phyloP scores from a whole-genome alignment of 2,113 vertebrate species.

The Aythya baeri region DNA sequence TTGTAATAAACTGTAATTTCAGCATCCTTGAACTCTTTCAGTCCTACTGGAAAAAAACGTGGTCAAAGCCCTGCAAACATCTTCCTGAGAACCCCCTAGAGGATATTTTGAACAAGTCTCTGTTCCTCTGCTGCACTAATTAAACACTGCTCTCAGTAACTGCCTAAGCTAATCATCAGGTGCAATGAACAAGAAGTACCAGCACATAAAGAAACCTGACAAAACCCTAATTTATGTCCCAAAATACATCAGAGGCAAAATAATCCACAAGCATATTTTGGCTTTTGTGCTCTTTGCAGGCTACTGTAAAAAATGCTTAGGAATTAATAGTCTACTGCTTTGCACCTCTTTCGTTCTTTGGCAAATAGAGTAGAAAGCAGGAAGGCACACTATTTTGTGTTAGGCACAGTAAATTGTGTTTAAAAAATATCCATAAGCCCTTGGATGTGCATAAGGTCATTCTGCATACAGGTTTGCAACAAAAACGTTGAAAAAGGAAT shows the following conservation, averaged over 20 bases:
- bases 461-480: neutral
- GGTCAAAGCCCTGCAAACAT: neutral
- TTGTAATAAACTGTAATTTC: neutral
- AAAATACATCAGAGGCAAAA: neutral
- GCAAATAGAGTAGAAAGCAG: neutral
- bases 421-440: neutral
- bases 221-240: neutral
- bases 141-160: conserved; percentile 47
- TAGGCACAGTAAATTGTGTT: neutral
- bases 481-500: neutral
- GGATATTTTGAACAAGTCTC: conserved; percentile 23
- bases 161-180: conserved; percentile 34
- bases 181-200: conserved; percentile 15
- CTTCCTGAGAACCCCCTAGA: neutral
- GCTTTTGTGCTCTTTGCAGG: neutral
- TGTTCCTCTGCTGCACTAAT: conserved; percentile 44
- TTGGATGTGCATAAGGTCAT: neutral
- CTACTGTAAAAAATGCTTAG: neutral
- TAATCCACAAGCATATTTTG: neutral
- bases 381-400: neutral
- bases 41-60: neutral
- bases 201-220: conserved; percentile 2
- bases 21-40: conserved; percentile 41
- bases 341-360: neutral
- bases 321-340: neutral